Evolutionary conservation across 2,888 invertebrate genomes (phyloP).

Genomic region (Diploptera punctata): DNA sequence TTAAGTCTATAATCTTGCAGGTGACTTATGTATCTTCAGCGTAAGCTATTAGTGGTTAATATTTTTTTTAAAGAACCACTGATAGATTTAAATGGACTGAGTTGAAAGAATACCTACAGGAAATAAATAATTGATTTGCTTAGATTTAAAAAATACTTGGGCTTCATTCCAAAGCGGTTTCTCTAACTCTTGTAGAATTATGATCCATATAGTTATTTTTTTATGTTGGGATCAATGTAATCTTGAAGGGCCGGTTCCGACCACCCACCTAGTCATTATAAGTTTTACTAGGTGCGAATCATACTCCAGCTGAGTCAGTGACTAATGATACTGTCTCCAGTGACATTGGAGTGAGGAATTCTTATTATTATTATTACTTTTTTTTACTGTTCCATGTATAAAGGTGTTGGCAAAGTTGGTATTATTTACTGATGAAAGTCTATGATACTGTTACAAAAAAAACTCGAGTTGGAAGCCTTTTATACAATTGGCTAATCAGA

Average conservation of each 20-base stretch:
- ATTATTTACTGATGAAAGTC: slow-evolving; percentile 6
- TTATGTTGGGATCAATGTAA: not conserved
- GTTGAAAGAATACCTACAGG: not conserved
- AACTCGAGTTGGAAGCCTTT: not conserved
- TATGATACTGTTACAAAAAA: not conserved
- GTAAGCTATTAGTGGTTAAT: slow-evolving; percentile 6
- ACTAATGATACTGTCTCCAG: slow-evolving; percentile 26
- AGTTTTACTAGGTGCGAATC: slow-evolving; percentile 10
- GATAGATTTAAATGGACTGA: slow-evolving; percentile 23
- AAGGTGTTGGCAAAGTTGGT: slow-evolving; percentile 8
- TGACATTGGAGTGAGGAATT: slow-evolving; percentile 7
- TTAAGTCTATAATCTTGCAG: not conserved
- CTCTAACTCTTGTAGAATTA: not conserved
- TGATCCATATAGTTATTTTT: slow-evolving; percentile 4
- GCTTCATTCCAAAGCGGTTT: not conserved
- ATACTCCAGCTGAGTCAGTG: not conserved
- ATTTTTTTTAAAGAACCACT: not conserved
- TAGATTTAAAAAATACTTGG: not conserved
- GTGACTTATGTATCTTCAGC: not conserved
- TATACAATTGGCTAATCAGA: slow-evolving; percentile 2
- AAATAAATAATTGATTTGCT: not conserved
- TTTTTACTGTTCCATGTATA: not conserved
- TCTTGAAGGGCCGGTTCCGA: not conserved
- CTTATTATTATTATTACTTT: not conserved
- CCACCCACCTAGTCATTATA: slow-evolving; percentile 19